A percentile compares a stretch with the other conserved stretches of the same genome.
Conservation (phyloP, 2,888 invertebrate genomes). For the Melanargia galathea region DNA sequence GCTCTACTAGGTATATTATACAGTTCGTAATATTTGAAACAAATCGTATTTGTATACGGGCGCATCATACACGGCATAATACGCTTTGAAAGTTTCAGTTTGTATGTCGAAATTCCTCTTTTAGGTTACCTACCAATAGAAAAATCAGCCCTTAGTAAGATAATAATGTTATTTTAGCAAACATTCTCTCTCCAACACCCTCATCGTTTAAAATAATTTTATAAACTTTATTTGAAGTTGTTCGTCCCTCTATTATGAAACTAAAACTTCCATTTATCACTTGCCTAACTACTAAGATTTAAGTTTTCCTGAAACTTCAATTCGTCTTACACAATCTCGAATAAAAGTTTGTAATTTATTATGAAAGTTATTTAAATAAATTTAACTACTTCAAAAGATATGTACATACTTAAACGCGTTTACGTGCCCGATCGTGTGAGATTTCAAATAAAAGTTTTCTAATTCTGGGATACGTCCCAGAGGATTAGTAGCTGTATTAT, state of each 20-base stretch:
- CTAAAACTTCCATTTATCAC: constrained; percentile 38
- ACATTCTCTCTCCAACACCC: not conserved
- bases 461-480: not conserved
- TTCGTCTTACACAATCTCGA: constrained; percentile 40
- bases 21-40: too few species aligned
- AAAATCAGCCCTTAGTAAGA: not conserved
- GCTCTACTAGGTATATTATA: too few species aligned
- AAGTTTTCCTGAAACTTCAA: constrained; percentile 40
- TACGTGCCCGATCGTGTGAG: constrained; percentile 31
- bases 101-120: too few species aligned
- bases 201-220: constrained; percentile 7
- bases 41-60: too few species aligned
- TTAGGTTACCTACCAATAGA: too few species aligned
- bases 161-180: not conserved
- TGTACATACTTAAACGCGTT: constrained; percentile 32
- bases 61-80: too few species aligned
- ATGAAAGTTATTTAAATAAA: constrained; percentile 42
- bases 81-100: too few species aligned
- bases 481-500: not conserved
- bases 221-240: constrained; percentile 18
- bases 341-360: constrained; percentile 43
- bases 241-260: constrained; percentile 28
- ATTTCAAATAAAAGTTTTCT: constrained; percentile 34
- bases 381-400: constrained; percentile 39
- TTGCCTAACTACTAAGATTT: constrained; percentile 30